Base-by-base conservation (phyloP, 1,140 invertebrate genomes). In the Calliopsis andreniformis region DNA sequence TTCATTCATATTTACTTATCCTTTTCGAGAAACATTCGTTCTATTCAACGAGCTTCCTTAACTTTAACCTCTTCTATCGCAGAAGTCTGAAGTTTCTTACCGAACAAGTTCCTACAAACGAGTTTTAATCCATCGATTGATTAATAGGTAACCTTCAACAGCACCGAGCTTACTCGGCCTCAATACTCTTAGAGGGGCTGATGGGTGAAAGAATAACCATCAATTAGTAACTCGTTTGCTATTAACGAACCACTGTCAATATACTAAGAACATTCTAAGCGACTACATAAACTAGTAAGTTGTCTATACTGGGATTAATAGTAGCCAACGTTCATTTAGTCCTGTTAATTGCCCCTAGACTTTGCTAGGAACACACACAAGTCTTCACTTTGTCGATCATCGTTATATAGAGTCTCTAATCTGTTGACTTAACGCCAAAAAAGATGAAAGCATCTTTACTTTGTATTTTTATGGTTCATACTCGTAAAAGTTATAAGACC, bases 291-390 rank as follows among this genome's bases (percentile, higher is more conserved):
- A 51, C 43, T 64, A 45, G 3, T 16, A 1, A 14, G 53, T 5
- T 66, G 53, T 63, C 63, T 63, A 32, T 73, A 73, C 66, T 55
- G 55, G 45, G 32, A 3, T 30, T 73, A 73, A 55, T 73, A 73
- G 39, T 25, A 23, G 42, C 32, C 58, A n/a, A n/a, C n/a, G 30
- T 28, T 62, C n/a, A 5, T 39, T 49, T 20, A 10, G 14, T 1
- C 1, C 14, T 18, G 28, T 20, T 73, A 73, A 73, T 73, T 45
- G 32, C 14, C 20, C 20, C 18, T 51, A 16, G 25, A 64, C 70
- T 73, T 73, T 73, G 18, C 8, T 10, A 0, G 49, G 49, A 35
- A 55, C 49, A 64, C 4, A 66, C 25, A 43, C 14, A 2, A 2
- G 18, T 23, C 12, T 39, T 3, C 16, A 5, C 3, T 32, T 32